Percentiles rank a stretch among this genome's conserved stretches.
phyloP scores from a whole-genome alignment of 2,797 vertebrate species.

The Sebastes nivosus region DNA sequence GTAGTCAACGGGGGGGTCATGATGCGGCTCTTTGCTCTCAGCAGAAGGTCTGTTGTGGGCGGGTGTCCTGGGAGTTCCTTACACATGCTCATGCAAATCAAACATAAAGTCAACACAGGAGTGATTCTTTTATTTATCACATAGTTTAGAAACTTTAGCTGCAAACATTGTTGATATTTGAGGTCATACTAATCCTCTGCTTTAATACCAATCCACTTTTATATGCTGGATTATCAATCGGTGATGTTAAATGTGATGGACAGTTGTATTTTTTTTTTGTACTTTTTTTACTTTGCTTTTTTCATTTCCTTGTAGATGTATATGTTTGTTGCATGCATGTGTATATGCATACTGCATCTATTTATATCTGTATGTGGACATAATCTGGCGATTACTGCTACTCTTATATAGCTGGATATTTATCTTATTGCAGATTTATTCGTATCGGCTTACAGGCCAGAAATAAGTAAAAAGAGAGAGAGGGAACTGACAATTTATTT shows the following conservation, averaged over 20 bases:
- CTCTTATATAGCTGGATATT: background rate
- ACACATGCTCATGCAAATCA: background rate
- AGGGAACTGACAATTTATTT: background rate
- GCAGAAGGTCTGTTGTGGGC: constrained; percentile 11
- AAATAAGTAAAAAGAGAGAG: background rate
- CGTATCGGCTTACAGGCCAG: fast-evolving
- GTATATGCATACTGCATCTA: background rate
- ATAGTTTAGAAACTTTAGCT: background rate
- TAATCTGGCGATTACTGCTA: background rate
- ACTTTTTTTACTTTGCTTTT: too few species aligned
- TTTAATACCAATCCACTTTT: background rate
- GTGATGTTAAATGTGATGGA: background rate
- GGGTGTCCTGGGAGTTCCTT: background rate
- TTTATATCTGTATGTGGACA: background rate
- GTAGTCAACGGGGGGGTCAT: background rate
- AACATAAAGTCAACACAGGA: background rate
- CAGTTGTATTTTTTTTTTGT: background rate
- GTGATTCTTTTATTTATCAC: background rate
- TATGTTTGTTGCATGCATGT: background rate
- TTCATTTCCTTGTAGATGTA: background rate
- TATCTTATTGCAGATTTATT: background rate
- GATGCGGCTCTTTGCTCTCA: constrained; percentile 8
- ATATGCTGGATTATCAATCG: fast-evolving
- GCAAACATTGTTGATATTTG: background rate
- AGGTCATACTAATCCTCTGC: background rate